phyloP scores from a whole-genome alignment of 2,113 vertebrate species.

The Noctilio leporinus region DNA sequence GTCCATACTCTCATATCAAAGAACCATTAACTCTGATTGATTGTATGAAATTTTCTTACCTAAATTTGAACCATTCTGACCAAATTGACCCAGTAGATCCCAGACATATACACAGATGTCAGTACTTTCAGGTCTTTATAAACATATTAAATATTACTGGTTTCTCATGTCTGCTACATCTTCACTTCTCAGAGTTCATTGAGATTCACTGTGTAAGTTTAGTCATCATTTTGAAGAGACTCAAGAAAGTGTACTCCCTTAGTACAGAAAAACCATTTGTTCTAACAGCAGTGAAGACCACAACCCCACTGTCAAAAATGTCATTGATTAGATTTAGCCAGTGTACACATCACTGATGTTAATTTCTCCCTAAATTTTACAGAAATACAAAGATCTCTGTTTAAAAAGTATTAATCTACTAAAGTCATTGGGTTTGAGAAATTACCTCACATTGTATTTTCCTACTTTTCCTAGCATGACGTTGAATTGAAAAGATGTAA shows the following conservation, averaged over 20 bases:
- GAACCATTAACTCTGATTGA: neutral
- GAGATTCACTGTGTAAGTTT: neutral
- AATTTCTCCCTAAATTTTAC: constrained; percentile 5
- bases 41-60: neutral
- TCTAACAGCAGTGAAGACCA: neutral
- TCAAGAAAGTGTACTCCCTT: neutral
- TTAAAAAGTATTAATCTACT: neutral
- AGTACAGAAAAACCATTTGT: neutral
- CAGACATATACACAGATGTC: neutral
- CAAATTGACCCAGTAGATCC: neutral
- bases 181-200: neutral
- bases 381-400: neutral
- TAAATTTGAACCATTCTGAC: neutral
- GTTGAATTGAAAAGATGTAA: neutral
- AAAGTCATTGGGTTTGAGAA: neutral
- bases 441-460: neutral
- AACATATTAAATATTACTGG: neutral
- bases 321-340: neutral
- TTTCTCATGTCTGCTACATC: neutral
- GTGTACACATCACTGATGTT: neutral
- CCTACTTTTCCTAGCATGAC: neutral
- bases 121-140: neutral
- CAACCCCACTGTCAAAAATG: neutral
- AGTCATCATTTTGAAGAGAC: neutral
- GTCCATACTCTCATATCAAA: neutral